Evolutionary conservation across 1,140 invertebrate genomes (phyloP).

Genomic region (Helicoverpa armigera): DNA sequence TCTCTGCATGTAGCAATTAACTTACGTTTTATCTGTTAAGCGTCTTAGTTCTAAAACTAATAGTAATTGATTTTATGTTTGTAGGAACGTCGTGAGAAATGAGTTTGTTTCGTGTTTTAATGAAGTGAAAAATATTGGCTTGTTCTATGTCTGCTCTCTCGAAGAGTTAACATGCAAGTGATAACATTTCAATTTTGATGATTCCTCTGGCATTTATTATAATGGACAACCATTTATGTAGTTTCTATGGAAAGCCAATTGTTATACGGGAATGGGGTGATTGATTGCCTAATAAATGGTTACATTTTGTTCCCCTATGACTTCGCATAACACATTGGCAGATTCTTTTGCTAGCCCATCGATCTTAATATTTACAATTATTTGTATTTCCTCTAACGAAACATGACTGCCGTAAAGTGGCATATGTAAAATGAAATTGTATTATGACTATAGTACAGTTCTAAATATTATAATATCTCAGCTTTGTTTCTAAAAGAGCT

Average conservation of each 20-base stretch:
- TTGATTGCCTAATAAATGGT: conserved; percentile 2
- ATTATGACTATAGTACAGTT: no score
- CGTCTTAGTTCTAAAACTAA: conserved; percentile 69
- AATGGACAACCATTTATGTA: neutral
- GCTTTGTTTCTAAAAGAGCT: no score
- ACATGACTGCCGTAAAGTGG: neutral
- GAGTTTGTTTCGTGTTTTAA: conserved; percentile 44
- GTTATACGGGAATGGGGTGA: conserved; percentile 23
- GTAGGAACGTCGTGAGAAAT: conserved; percentile 56
- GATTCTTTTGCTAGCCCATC: conserved; percentile 26
- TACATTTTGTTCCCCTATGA: conserved; percentile 27
- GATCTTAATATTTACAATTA: conserved; percentile 34
- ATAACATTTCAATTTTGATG: conserved; percentile 30
- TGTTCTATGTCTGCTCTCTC: conserved; percentile 20
- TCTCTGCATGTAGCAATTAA: conserved; percentile 71
- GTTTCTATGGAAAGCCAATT: neutral
- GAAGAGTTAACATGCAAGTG: neutral
- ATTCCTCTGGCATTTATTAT: neutral
- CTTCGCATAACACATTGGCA: conserved; percentile 6
- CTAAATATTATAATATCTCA: no score
- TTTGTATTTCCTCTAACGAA: neutral
- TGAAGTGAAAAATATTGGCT: conserved; percentile 40
- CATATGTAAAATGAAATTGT: neutral
- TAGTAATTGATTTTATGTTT: conserved; percentile 76
- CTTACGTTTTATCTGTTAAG: conserved; percentile 72